Conservation (phyloP, 2,113 vertebrate species). For the Pangasianodon gigas region DNA sequence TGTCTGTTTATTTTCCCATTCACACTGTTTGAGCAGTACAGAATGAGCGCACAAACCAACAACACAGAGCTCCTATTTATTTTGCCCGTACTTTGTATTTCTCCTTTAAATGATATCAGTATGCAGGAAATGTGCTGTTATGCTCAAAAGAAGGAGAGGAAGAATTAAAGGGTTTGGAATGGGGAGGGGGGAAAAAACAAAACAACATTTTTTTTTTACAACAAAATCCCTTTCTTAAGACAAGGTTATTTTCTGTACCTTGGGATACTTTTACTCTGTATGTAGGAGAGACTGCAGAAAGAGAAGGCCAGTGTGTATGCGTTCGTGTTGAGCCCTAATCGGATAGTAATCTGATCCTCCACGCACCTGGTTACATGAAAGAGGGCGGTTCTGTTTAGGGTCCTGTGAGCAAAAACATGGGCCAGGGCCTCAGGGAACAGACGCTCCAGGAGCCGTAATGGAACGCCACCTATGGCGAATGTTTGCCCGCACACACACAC, state of each 20-base stretch:
- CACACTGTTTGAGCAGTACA: not conserved
- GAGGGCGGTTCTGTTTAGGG: conserved; percentile 53
- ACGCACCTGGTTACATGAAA: conserved; percentile 62
- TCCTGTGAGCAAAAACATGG: conserved; percentile 44
- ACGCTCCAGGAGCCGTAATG: conserved; percentile 16
- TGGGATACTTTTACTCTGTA: conserved; percentile 1
- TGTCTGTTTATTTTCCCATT: conserved; percentile 23
- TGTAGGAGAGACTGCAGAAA: conserved; percentile 34
- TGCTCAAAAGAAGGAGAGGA: conserved; percentile 37
- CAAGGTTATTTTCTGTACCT: conserved; percentile 5
- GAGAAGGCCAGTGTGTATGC: conserved; percentile 49
- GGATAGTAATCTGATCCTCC: conserved; percentile 64
- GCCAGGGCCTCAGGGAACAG: conserved; percentile 46
- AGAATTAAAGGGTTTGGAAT: conserved; percentile 47
- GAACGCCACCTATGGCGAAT: conserved; percentile 48
- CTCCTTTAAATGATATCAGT: conserved; percentile 42
- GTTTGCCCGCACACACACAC: conserved; percentile 44
- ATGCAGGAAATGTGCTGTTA: conserved; percentile 66
- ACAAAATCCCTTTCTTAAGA: conserved; percentile 41
- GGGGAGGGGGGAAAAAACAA: not conserved
- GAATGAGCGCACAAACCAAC: conserved; percentile 4
- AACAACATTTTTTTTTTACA: not conserved
- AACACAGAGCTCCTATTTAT: conserved; percentile 47
- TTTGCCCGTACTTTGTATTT: conserved; percentile 49
- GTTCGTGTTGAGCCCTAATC: conserved; percentile 58